These are phyloP conservation scores for Loriculus beryllinus DNA, from an alignment of 2,797 vertebrate genomes.

Conservation along the genomic window DNA sequence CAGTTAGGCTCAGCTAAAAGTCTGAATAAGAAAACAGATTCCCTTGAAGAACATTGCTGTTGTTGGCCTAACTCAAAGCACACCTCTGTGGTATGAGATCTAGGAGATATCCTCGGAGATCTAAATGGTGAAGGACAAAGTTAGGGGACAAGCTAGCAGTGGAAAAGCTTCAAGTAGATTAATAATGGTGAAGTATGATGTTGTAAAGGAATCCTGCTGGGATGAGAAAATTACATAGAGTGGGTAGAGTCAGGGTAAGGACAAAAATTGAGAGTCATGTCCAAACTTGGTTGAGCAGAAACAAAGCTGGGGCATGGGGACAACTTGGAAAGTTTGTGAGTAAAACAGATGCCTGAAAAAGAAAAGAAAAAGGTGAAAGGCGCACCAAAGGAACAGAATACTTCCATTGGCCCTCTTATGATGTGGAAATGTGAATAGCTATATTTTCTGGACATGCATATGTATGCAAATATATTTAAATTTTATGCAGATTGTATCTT, in stretches of 20 bases:
- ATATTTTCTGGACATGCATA: slow-evolving; percentile 31
- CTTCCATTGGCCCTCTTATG: slow-evolving; percentile 36
- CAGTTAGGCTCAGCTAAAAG: slow-evolving; percentile 33
- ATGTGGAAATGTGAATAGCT: slow-evolving; percentile 54
- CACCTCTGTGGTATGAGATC: background rate
- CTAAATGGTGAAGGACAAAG: background rate
- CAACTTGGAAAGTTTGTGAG: background rate
- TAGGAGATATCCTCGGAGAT: background rate
- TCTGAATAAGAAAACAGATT: slow-evolving; percentile 22
- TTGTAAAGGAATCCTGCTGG: background rate
- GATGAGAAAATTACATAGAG: background rate
- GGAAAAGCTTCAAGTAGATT: background rate
- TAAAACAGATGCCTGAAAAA: background rate
- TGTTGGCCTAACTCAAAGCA: background rate
- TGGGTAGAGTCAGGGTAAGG: background rate
- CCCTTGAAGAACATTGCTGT: background rate
- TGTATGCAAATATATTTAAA: slow-evolving; percentile 67
- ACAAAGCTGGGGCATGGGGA: background rate
- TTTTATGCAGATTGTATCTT: slow-evolving; percentile 67
- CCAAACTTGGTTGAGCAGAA: background rate
- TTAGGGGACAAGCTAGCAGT: background rate
- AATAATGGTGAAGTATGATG: background rate
- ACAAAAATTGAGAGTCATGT: background rate
- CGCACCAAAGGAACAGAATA: background rate
- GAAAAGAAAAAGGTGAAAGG: background rate